Percentiles rank a stretch among this genome's conserved stretches.
These are phyloP conservation scores for Pardalotus punctatus DNA, from an alignment of 2,113 vertebrate species.

Conservation along the genomic window DNA sequence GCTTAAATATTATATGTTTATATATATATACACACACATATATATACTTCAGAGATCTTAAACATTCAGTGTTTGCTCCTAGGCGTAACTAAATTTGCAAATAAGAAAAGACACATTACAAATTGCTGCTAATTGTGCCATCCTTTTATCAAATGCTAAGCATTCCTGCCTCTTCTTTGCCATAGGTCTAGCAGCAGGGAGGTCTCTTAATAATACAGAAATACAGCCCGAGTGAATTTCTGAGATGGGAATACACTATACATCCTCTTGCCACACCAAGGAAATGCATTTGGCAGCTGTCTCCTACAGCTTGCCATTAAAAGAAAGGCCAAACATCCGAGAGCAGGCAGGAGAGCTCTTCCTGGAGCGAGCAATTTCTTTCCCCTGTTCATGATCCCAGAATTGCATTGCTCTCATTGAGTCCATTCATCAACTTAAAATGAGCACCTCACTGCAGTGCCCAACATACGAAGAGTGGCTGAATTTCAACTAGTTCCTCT, in stretches of 20 bases:
- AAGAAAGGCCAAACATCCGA: not conserved
- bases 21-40: not conserved
- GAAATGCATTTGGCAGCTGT: conserved; percentile 28
- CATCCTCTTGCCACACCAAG: not conserved
- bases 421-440: not conserved
- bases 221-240: not conserved
- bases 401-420: not conserved
- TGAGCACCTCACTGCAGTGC: not conserved
- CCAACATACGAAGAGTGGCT: not conserved
- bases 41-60: not conserved
- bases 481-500: not conserved
- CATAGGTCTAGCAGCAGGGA: not conserved
- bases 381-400: not conserved
- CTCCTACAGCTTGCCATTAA: not conserved
- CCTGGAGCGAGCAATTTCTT: not conserved
- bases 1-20: not conserved
- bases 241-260: not conserved
- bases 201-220: not conserved
- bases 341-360: not conserved
- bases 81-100: not conserved
- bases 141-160: not conserved
- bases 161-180: not conserved
- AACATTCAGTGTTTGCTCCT: not conserved
- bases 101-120: not conserved
- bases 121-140: not conserved